Base-by-base conservation (phyloP, 2,888 invertebrate genomes). In the Heliothis peltigera region DNA sequence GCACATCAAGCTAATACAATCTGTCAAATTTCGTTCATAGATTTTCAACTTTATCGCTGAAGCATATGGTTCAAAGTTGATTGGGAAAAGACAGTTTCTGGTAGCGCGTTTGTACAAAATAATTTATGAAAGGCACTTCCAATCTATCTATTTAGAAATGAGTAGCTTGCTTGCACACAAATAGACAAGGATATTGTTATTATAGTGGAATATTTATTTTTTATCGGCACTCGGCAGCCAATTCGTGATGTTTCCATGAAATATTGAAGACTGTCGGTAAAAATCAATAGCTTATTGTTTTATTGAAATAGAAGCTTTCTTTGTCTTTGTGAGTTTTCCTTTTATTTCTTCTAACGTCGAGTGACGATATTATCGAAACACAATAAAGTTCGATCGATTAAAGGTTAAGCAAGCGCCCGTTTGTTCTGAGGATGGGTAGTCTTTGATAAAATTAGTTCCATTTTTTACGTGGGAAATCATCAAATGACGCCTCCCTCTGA, bases 231-330 rank as follows among this genome's bases (percentile, higher is more conserved):
- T 55, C 39, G 7, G 54, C 28, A 19, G 7, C 35, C 51, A 51
- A 70, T 73, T 43, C 42, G 17, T 44, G 32, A n/a, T 22, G 28
- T 12, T 17, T 32, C 8, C 49, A 44, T 70, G 25, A 49, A 54
- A 35, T 54, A 54, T 54, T 28, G 2, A 44, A 8, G 22, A 25
- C 25, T 42, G 18, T 43, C 51, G 32, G 17, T 75, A 55, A 60
- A 75, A 75, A 75, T 75, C 70, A 55, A 70, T 69, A 75, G 10
- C 2, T 1, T 8, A 44, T 4, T 43, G 22, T 46, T 69, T 44
- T 1, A 42, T 42, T 12, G 4, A 43, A 52, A 35, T 53, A 25
- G 43, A 7, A 12, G 12, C n/a, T 39, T 54, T 43, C 25, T 10
- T 53, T 42, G 39, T 39, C 4, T 39, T n/a, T 4, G 4, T 4